Percentiles rank a stretch among this genome's conserved stretches.
These are phyloP conservation scores for Lampris megalopsis DNA, from an alignment of 2,113 vertebrate species.

Conservation along the genomic window DNA sequence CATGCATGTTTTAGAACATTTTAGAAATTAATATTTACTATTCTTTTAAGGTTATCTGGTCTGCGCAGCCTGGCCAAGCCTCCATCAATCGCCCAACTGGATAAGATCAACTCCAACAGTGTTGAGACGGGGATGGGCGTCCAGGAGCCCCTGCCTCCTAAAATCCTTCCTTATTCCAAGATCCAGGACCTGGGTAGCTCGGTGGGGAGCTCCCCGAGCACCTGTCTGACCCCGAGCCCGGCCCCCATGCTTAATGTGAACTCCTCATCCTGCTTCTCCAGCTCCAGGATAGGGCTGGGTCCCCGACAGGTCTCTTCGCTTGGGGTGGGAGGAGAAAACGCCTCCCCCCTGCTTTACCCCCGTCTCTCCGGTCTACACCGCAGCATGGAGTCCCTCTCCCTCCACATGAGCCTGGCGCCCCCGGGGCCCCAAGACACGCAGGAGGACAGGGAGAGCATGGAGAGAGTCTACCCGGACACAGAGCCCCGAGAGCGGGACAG, in stretches of 20 bases:
- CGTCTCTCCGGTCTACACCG: slow-evolving; percentile 92
- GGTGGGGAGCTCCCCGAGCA: slow-evolving; percentile 26
- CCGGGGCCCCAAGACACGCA: slow-evolving; percentile 72
- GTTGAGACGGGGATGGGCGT: slow-evolving; percentile 82
- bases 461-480: slow-evolving; percentile 54
- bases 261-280: slow-evolving; percentile 90
- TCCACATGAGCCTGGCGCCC: slow-evolving; percentile 90
- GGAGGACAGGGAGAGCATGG: slow-evolving; percentile 48
- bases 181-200: slow-evolving; percentile 83
- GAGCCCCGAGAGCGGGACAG: slow-evolving; percentile 64
- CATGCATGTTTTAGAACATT: no score
- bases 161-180: slow-evolving; percentile 84
- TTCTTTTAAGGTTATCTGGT: slow-evolving; percentile 80
- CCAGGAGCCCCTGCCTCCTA: slow-evolving; percentile 77
- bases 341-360: slow-evolving; percentile 89
- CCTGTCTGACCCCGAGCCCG: slow-evolving; percentile 92
- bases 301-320: slow-evolving; percentile 75
- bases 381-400: slow-evolving; percentile 94
- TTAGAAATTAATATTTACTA: not conserved
- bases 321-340: slow-evolving; percentile 63
- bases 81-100: slow-evolving; percentile 87
- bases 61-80: slow-evolving; percentile 89
- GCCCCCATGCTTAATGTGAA: slow-evolving; percentile 95
- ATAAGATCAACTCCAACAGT: slow-evolving; percentile 93
- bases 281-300: slow-evolving; percentile 87